These are phyloP conservation scores for Zosterops lateralis DNA, from an alignment of 2,113 vertebrate species.

Conservation along the genomic window DNA sequence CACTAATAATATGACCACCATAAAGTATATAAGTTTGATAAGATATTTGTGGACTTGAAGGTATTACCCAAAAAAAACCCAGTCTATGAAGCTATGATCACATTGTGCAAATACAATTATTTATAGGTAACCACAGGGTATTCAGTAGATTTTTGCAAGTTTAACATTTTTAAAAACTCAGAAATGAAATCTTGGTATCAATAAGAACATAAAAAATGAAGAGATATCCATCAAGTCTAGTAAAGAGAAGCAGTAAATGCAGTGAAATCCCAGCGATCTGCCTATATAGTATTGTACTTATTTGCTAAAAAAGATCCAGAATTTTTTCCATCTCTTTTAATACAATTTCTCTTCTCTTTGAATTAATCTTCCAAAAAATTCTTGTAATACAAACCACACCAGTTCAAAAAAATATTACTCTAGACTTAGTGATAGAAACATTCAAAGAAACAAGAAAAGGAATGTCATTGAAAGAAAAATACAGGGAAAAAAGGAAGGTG, in stretches of 20 bases:
- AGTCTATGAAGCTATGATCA: rapidly evolving
- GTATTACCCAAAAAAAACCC: background rate
- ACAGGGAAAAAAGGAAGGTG: rapidly evolving
- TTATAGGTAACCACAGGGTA: background rate
- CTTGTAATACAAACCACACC: background rate
- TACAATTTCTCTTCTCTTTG: background rate
- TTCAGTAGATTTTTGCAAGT: background rate
- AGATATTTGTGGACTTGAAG: background rate
- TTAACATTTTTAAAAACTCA: background rate
- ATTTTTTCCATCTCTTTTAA: background rate
- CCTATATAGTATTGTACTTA: background rate
- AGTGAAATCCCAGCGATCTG: background rate
- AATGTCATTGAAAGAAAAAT: background rate
- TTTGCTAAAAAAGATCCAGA: background rate
- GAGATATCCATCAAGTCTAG: background rate
- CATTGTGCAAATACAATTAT: background rate
- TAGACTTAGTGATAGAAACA: background rate
- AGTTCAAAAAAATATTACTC: background rate
- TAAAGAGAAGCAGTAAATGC: background rate
- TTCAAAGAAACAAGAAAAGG: background rate
- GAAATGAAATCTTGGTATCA: background rate
- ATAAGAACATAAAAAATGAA: background rate
- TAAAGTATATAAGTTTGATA: background rate
- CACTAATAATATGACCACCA: background rate
- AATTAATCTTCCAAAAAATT: background rate